A percentile compares a stretch with the other conserved stretches of the same genome.
Conservation (phyloP, 2,888 invertebrate species). For the Xylota segnis region DNA sequence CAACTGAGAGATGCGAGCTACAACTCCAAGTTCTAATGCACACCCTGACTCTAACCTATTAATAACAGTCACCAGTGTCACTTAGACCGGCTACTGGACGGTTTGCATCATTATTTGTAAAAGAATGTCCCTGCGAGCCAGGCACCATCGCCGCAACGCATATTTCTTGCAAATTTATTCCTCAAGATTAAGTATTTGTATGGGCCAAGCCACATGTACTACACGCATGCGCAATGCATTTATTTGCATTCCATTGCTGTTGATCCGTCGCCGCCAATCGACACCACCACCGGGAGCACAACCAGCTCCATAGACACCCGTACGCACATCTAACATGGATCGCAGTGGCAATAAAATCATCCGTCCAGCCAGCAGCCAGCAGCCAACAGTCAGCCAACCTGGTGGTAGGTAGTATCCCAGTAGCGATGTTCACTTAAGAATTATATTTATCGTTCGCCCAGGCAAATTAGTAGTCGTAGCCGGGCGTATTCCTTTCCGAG, state of each 20-base stretch:
- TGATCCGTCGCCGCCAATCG: slow-evolving; percentile 67
- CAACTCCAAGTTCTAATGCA: too few species aligned
- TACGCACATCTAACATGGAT: slow-evolving; percentile 76
- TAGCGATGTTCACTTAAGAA: slow-evolving; percentile 77
- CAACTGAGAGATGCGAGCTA: too few species aligned
- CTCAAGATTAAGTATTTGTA: slow-evolving; percentile 64
- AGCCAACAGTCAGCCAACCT: background rate
- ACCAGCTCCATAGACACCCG: slow-evolving; percentile 71
- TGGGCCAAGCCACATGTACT: slow-evolving; percentile 59
- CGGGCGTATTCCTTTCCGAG: slow-evolving; percentile 59
- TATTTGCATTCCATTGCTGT: slow-evolving; percentile 72
- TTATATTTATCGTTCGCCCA: slow-evolving; percentile 75
- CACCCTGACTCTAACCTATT: background rate
- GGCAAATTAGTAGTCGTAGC: slow-evolving; percentile 76
- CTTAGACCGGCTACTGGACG: slow-evolving; percentile 11
- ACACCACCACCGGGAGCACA: slow-evolving; percentile 41
- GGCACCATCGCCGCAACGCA: slow-evolving; percentile 7
- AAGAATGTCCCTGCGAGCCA: background rate
- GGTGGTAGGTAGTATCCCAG: slow-evolving; percentile 67
- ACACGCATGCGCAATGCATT: slow-evolving; percentile 74
- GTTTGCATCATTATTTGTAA: slow-evolving; percentile 14
- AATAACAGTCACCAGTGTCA: background rate
- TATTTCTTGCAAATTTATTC: slow-evolving; percentile 45
- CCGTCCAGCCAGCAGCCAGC: slow-evolving; percentile 39
- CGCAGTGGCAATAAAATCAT: slow-evolving; percentile 76